A percentile compares a stretch with the other conserved stretches of the same genome.
Conservation (phyloP, 2,888 invertebrate species). For the Spodoptera littoralis region DNA sequence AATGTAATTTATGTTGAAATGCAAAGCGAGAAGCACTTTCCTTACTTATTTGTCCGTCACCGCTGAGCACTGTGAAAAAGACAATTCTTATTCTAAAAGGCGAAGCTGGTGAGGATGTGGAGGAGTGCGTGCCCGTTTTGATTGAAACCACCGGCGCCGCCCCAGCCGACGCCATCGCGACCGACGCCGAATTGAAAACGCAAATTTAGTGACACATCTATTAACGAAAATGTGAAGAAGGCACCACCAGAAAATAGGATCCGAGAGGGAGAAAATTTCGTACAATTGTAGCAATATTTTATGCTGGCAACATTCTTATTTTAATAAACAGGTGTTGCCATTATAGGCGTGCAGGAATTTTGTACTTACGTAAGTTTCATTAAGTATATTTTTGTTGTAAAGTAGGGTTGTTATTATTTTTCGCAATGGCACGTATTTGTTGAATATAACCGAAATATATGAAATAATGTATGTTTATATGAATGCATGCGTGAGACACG, state of each 20-base stretch:
- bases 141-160: conserved; percentile 81
- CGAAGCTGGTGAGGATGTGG: conserved; percentile 84
- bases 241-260: conserved; percentile 77
- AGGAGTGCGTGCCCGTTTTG: conserved; percentile 87
- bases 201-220: conserved; percentile 87
- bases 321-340: conserved; percentile 56
- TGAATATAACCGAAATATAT: conserved; percentile 15
- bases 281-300: conserved; percentile 63
- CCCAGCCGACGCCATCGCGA: conserved; percentile 58
- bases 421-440: conserved; percentile 17
- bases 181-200: conserved; percentile 85
- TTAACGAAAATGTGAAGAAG: conserved; percentile 81
- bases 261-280: conserved; percentile 57
- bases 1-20: conserved; percentile 22
- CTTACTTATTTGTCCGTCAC: conserved; percentile 69
- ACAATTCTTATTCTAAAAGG: conserved; percentile 89
- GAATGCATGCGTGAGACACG: conserved; percentile 61
- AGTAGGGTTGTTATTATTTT: conserved; percentile 32
- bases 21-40: conserved; percentile 64
- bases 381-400: conserved; percentile 43
- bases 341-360: conserved; percentile 44
- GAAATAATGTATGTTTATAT: conserved; percentile 27
- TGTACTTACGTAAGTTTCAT: conserved; percentile 45
- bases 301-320: conserved; percentile 53
- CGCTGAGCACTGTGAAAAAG: conserved; percentile 84